Evolutionary conservation across 2,888 invertebrate species (phyloP).

Genomic region (Drosophila kambysellisi): DNA sequence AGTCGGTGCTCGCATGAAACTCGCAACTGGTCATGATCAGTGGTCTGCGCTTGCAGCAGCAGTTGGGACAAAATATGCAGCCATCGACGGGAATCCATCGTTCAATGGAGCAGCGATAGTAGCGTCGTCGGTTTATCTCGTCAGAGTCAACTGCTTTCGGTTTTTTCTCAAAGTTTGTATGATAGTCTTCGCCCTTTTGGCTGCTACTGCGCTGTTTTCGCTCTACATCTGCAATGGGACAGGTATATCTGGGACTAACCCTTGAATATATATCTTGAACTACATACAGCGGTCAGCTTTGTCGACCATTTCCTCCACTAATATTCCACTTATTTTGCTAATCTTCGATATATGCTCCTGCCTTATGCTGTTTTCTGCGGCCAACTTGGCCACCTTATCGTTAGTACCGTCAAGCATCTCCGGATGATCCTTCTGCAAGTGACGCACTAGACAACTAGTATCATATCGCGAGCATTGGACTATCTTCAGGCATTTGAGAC

Average conservation of each 20-base stretch:
- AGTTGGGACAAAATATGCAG: conserved; percentile 82
- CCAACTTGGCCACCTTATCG: conserved; percentile 51
- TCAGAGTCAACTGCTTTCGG: conserved; percentile 21
- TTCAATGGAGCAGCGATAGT: conserved; percentile 82
- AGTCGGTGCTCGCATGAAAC: conserved; percentile 61
- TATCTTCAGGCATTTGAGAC: conserved; percentile 79
- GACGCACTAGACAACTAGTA: conserved; percentile 63
- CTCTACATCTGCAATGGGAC: conserved; percentile 12
- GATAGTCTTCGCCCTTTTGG: not conserved
- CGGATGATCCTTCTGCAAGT: conserved; percentile 78
- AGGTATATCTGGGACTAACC: not conserved
- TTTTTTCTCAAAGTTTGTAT: not conserved
- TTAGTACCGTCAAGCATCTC: conserved; percentile 57
- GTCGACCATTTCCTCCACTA: conserved; percentile 55
- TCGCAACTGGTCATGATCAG: conserved; percentile 73
- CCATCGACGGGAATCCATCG: conserved; percentile 83
- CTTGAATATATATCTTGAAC: not conserved
- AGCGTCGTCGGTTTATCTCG: conserved; percentile 35
- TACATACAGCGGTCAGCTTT: conserved; percentile 63
- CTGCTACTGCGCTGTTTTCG: conserved; percentile 1
- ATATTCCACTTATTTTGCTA: conserved; percentile 56
- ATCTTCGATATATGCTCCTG: conserved; percentile 57
- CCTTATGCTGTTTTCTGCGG: conserved; percentile 46
- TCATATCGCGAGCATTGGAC: conserved; percentile 80
- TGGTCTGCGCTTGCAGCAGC: conserved; percentile 77